phyloP scores from a whole-genome alignment of 2,888 invertebrate species.

The Aleiodes alternator region DNA sequence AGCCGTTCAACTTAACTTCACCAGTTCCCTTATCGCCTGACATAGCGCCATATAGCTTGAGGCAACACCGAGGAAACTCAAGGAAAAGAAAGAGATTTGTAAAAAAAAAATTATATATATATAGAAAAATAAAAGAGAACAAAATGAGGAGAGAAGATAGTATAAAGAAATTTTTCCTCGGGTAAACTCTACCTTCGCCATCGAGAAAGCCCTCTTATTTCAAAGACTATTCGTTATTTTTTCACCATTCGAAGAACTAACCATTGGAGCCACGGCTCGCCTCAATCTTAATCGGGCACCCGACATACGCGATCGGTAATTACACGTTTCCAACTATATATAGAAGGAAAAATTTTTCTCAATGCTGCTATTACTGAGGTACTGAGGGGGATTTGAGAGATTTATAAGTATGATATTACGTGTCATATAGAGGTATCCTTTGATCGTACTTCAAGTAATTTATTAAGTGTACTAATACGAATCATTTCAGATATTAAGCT shows the following conservation, averaged over 20 bases:
- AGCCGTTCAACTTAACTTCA: neutral
- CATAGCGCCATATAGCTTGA: conserved; percentile 24
- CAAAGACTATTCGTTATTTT: conserved; percentile 24
- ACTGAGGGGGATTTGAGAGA: neutral
- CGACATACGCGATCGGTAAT: conserved; percentile 38
- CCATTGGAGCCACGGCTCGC: conserved; percentile 6
- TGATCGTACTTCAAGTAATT: conserved; percentile 21
- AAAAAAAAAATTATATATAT: neutral
- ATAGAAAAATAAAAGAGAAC: neutral
- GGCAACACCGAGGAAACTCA: conserved; percentile 13
- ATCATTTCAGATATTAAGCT: conserved; percentile 12
- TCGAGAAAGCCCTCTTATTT: conserved; percentile 12
- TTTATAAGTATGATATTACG: conserved; percentile 41
- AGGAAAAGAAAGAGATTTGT: neutral
- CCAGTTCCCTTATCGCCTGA: conserved; percentile 25
- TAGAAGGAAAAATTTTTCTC: conserved; percentile 23
- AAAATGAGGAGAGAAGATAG: conserved; percentile 2
- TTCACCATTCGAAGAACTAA: conserved; percentile 32
- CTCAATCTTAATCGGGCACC: conserved; percentile 40
- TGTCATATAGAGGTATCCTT: conserved; percentile 15
- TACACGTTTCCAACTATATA: conserved; percentile 36
- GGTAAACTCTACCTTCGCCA: conserved; percentile 12
- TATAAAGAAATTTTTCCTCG: conserved; percentile 5
- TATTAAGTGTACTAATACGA: conserved; percentile 32
- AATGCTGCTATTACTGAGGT: conserved; percentile 18